These are phyloP conservation scores for Cherax destructor DNA, from an alignment of 1,140 invertebrate genomes.

Conservation along the genomic window DNA sequence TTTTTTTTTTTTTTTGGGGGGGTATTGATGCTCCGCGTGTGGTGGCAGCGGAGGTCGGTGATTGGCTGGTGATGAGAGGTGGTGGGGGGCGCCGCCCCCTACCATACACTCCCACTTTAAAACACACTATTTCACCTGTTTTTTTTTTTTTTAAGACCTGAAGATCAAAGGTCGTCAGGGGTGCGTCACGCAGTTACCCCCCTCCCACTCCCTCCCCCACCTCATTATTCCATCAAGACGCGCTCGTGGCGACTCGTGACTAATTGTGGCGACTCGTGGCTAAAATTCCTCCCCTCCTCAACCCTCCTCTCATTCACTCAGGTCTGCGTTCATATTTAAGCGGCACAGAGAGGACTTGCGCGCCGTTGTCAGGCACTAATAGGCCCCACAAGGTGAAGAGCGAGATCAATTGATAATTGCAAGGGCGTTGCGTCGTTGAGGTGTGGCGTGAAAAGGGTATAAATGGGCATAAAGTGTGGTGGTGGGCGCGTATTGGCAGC, in stretches of 20 bases:
- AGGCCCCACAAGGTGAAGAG: too few species aligned
- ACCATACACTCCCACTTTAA: neutral
- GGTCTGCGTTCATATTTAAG: too few species aligned
- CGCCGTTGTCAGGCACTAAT: too few species aligned
- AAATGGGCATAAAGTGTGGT: slow-evolving; percentile 5
- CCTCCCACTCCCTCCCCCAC: too few species aligned
- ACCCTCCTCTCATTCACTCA: too few species aligned
- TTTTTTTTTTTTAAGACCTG: neutral
- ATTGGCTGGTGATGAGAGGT: neutral
- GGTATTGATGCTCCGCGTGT: neutral
- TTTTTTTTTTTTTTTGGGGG: too few species aligned
- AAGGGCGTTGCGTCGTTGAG: neutral
- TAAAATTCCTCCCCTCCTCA: too few species aligned
- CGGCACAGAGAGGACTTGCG: too few species aligned
- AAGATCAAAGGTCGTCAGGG: neutral
- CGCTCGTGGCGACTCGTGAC: too few species aligned
- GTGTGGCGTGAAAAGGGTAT: slow-evolving; percentile 9
- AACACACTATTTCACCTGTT: neutral
- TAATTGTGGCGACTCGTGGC: too few species aligned
- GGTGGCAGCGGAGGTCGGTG: neutral
- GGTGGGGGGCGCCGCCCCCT: neutral
- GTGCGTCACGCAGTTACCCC: neutral
- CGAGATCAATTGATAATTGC: neutral
- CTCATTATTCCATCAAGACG: too few species aligned
- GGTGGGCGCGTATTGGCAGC: slow-evolving; percentile 47